These are phyloP conservation scores for Zoanthus solanderi DNA, from an alignment of 92 coral and sea anemone genomes.

Conservation along the genomic window DNA sequence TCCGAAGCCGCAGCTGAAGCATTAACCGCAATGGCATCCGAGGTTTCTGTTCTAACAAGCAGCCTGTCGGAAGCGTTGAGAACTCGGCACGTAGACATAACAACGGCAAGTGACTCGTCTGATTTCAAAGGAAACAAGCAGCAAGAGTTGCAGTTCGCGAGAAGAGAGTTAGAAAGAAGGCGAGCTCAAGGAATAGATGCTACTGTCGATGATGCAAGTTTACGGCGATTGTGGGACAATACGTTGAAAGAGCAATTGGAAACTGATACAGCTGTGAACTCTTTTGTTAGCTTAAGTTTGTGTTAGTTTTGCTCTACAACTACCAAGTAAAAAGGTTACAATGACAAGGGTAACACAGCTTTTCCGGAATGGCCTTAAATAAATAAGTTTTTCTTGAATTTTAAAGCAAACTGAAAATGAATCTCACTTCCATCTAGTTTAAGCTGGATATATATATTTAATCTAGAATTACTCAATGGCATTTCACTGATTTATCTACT, in stretches of 20 bases:
- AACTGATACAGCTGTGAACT: slow-evolving; percentile 43
- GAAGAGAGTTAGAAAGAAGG: slow-evolving; percentile 49
- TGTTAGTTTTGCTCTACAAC: background rate
- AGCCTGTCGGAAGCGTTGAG: slow-evolving; percentile 44
- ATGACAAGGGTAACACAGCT: too few species aligned
- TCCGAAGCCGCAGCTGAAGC: background rate
- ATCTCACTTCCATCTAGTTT: too few species aligned
- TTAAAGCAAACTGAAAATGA: too few species aligned
- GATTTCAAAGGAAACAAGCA: slow-evolving; percentile 9
- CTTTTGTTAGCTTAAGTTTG: slow-evolving; percentile 11
- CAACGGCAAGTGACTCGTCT: background rate
- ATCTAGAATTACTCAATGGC: too few species aligned
- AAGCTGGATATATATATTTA: too few species aligned
- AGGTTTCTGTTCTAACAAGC: slow-evolving; percentile 42
- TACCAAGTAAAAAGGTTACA: too few species aligned
- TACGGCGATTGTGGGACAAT: slow-evolving; percentile 48
- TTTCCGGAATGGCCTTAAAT: too few species aligned
- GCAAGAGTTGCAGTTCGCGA: slow-evolving; percentile 4
- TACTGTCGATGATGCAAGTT: background rate
- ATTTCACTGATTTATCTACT: too few species aligned
- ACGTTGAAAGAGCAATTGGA: slow-evolving; percentile 43
- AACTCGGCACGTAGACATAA: background rate
- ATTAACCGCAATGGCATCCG: slow-evolving; percentile 43
- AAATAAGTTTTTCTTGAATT: too few species aligned
- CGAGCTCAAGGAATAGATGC: slow-evolving; percentile 28